Evolutionary conservation across 2,113 vertebrate genomes (phyloP).

Genomic region (Chionomys nivalis): DNA sequence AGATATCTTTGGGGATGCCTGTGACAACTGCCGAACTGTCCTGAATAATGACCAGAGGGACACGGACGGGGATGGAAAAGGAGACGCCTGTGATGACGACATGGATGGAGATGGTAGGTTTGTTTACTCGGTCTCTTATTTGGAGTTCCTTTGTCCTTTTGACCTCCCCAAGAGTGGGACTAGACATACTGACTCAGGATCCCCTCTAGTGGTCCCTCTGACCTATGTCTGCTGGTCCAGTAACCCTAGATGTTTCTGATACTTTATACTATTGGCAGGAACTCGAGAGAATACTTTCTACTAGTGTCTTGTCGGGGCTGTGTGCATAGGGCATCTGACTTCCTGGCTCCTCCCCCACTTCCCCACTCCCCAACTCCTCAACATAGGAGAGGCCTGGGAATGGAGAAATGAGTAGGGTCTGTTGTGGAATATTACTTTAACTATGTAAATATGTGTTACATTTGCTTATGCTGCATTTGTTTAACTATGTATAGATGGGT

Average conservation of each 20-base stretch:
- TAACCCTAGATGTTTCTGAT: neutral
- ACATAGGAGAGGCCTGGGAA: neutral
- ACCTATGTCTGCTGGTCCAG: neutral
- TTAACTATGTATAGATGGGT: neutral
- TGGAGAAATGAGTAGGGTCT: neutral
- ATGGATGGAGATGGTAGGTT: slow-evolving; percentile 95
- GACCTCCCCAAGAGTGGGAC: neutral
- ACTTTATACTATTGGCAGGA: neutral
- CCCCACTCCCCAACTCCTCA: too few species aligned
- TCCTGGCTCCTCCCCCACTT: neutral
- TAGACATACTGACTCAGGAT: neutral
- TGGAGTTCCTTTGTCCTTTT: neutral
- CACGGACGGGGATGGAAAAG: slow-evolving; percentile 94
- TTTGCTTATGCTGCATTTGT: neutral
- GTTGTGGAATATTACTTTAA: neutral
- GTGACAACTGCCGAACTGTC: slow-evolving; percentile 93
- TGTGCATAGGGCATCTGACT: neutral
- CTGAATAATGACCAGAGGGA: slow-evolving; percentile 95
- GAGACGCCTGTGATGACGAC: slow-evolving; percentile 97
- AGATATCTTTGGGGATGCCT: slow-evolving; percentile 95
- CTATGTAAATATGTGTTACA: neutral
- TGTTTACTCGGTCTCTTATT: neutral
- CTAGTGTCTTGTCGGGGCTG: neutral
- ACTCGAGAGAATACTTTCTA: neutral
- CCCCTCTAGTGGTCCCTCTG: accelerated